Base-by-base conservation (phyloP, 2,888 invertebrate species). In the Drosophila austrosaltans region DNA sequence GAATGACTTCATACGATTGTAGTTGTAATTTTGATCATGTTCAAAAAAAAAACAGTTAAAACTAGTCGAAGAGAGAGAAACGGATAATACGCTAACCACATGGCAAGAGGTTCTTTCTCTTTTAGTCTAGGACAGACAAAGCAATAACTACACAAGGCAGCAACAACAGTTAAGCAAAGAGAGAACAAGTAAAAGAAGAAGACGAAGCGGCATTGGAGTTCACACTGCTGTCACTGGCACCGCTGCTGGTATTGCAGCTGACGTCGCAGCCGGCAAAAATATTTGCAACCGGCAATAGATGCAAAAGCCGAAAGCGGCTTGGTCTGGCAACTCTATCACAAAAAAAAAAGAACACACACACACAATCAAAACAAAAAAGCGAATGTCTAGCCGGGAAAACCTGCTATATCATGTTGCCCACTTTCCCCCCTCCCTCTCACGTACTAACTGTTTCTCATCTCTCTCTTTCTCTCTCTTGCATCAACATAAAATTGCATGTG, bases 221-320 rank as follows among this genome's bases (percentile, higher is more conserved):
- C 22, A 22, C 10, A 48, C 48, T 48, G 48, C 48, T 22, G 66
- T 40, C 74, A 62, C 80, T 40, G 68, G 68, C 44, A 20, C 8
- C 22, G 44, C 6, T 22, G 20, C 63, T 53, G 36, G 20, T 63
- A 48, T 36, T 60, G 57, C 28, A 62, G 60, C 53, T 25, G 59
- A 61, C 66, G 63, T n/a, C 40, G 57, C 42, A 60, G 54, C 6
- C n/a, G 30, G 12, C 61, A n/a, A 53, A 69, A 72, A 72, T 69
- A 74, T 75, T 75, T 74, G 73, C 73, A 73, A 69, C 75, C 62
- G 73, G 75, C 75, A 69, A 72, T 72, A 72, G 72, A 73, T 60
- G 65, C 62, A 75, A 73, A 57, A 48, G 62, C 40, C 53, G 69
- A 57, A 48, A 25, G 48, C 48, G 25, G 25, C 48, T 48, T 22